phyloP scores from a whole-genome alignment of 2,113 vertebrate species.

The Drymodes brunneopygia region DNA sequence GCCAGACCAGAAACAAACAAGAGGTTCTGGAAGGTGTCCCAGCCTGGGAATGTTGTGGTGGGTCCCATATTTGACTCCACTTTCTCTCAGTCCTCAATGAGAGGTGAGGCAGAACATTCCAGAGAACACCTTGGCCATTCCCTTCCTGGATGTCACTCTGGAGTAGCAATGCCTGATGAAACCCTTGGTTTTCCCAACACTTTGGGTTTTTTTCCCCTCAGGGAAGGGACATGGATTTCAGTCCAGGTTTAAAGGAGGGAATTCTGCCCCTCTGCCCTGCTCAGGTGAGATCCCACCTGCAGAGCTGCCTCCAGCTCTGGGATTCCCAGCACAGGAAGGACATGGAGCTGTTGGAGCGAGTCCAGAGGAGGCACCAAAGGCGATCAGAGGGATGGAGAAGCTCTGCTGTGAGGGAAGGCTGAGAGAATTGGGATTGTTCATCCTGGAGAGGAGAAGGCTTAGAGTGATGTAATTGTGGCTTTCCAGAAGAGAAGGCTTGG shows the following conservation, averaged over 20 bases:
- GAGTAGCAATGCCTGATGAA: neutral
- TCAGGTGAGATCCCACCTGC: neutral
- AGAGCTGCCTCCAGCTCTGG: neutral
- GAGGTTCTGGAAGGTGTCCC: neutral
- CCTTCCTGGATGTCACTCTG: neutral
- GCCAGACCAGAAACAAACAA: neutral
- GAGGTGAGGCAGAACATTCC: neutral
- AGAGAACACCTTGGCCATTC: neutral
- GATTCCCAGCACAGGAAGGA: neutral
- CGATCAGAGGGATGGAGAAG: neutral
- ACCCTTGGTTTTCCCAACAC: neutral
- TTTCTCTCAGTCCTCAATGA: neutral
- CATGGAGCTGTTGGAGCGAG: accelerated
- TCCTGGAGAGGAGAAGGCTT: neutral
- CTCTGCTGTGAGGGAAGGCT: neutral
- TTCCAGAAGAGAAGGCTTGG: neutral
- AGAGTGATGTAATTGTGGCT: neutral
- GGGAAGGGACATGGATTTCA: neutral
- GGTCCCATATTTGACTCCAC: neutral
- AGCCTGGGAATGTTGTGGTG: neutral
- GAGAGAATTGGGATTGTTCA: neutral
- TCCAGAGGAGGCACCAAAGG: neutral
- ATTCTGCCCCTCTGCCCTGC: neutral
- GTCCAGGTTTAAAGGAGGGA: neutral
- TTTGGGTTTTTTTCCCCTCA: neutral